A percentile compares a stretch with the other conserved stretches of the same genome.
phyloP scores from a whole-genome alignment of 2,888 invertebrate species.

The Ophion slaviceki region DNA sequence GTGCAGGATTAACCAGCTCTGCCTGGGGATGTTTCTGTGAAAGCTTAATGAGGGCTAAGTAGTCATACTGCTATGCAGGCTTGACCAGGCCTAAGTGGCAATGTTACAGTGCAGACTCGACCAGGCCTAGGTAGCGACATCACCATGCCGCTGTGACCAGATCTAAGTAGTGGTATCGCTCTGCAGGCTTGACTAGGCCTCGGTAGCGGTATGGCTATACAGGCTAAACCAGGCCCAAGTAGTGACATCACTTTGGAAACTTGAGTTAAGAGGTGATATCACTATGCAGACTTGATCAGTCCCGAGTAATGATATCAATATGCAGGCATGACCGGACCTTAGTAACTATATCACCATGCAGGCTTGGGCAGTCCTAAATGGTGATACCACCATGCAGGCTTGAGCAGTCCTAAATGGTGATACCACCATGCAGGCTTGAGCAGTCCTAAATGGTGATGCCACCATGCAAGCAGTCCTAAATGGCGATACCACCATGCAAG shows the following conservation, averaged over 20 bases:
- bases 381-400: no score
- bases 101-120: background rate
- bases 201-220: background rate
- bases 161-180: background rate
- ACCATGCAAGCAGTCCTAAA: no score
- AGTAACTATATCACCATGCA: no score
- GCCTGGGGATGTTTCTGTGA: background rate
- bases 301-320: background rate
- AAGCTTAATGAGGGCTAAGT: background rate
- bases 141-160: background rate
- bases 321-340: background rate
- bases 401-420: no score
- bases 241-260: no score
- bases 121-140: background rate
- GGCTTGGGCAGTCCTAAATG: no score
- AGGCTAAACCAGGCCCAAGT: background rate
- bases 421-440: no score
- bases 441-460: no score
- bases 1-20: background rate
- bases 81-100: background rate
- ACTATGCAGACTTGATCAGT: background rate
- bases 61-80: background rate
- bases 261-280: background rate
- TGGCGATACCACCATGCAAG: no score
- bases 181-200: background rate